phyloP scores from a whole-genome alignment of 2,113 vertebrate species.

The Thamnophis sirtalis region DNA sequence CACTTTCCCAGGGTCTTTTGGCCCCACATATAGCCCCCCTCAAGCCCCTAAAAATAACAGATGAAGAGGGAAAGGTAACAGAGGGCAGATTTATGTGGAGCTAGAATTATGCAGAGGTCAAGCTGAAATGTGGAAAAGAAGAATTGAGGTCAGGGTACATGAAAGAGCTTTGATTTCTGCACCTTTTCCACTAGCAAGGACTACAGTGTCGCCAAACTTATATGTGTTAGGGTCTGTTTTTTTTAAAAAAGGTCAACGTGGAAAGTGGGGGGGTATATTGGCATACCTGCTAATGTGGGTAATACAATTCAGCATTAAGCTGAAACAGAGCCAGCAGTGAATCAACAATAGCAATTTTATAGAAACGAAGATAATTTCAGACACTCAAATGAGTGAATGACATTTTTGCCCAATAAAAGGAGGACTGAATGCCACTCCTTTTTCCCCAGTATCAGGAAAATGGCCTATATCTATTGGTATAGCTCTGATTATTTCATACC shows the following conservation, averaged over 20 bases:
- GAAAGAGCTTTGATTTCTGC: not conserved
- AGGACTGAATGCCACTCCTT: not conserved
- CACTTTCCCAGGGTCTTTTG: not conserved
- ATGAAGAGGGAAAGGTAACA: not conserved
- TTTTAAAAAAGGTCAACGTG: not conserved
- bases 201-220: not conserved
- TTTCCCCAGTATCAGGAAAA: not conserved
- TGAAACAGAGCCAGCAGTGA: not conserved
- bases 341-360: not conserved
- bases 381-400: not conserved
- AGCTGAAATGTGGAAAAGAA: not conserved
- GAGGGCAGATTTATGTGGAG: not conserved
- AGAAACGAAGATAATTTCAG: not conserved
- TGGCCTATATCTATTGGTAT: not conserved
- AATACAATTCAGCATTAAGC: not conserved
- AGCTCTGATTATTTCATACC: not conserved
- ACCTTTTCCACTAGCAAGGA: not conserved
- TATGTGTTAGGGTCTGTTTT: not conserved
- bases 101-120: not conserved
- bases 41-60: not conserved
- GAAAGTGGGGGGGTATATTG: not conserved
- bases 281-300: not conserved
- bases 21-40: not conserved
- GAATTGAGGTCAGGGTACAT: not conserved
- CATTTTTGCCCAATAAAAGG: not conserved